Base-by-base conservation (phyloP, 2,888 invertebrate species). In the Branchipolynoe longqiensis region DNA sequence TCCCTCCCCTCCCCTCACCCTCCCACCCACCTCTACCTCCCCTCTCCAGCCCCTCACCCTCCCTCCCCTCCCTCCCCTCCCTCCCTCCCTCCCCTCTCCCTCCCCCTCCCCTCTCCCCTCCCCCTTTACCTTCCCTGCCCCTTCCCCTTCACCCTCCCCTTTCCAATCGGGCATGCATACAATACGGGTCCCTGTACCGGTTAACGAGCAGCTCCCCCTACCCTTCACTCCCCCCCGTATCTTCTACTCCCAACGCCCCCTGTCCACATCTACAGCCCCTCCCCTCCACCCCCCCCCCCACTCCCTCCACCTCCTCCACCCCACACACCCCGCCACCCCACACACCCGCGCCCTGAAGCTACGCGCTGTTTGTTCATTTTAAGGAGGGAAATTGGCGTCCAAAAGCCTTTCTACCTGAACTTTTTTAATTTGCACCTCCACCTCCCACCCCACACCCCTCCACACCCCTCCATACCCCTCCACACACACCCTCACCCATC, bases 321-420 rank as follows among this genome's bases (percentile, higher is more conserved):
- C 18, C 33, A 36, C 3, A 25, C 64, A n/a, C 31, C 33, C 73
- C 28, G 40, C 25, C 41, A 25, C 28, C 4, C 48, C 28, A 28
- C 48, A 25, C 41, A 6, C 8, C 78, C 48, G 54, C 41, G 78
- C 28, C 41, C 48, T 41, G 48, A 28, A 41, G n/a, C 8, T 14
- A 36, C 6, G 41, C 28, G 41, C 28, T 78, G 78, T 78, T 78
- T 78, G 78, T 54, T 78, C 78, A 78, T 78, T 78, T 78, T 28
- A 48, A 78, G 41, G 54, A 25, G 78, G 78, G 78, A 78, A 78
- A 78, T 78, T 78, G 78, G 25, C 25, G 78, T 12, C 41, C 48
- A 41, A 41, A 54, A 54, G 78, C 78, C 41, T 41, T 41, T 28
- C 28, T 28, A 78, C 41, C 78, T 78, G 78, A 78, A 54, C 78